These are phyloP conservation scores for Aurelia coerulea DNA, from an alignment of 30 jellyfish, hydroid and myxozoan genomes.

Conservation along the genomic window DNA sequence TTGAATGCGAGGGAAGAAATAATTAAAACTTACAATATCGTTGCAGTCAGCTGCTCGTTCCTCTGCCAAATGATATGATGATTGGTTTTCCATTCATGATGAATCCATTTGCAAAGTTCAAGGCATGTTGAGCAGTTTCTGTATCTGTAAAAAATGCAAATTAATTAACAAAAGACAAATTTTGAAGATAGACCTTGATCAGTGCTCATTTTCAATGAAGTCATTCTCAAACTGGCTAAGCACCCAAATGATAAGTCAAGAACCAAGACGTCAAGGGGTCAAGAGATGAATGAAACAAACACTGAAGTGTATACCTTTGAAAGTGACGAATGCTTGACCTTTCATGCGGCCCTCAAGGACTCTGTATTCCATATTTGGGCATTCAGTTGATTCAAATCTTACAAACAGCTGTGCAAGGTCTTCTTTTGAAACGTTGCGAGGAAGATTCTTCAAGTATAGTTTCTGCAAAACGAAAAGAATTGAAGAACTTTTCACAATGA, in stretches of 20 bases:
- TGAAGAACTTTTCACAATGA: no score
- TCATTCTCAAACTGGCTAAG: no score
- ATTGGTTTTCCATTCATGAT: slow-evolving; percentile 76
- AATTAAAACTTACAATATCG: not conserved
- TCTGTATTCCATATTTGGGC: slow-evolving; percentile 78
- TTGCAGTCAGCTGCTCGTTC: not conserved
- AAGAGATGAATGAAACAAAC: no score
- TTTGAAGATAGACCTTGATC: no score
- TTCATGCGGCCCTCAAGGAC: slow-evolving; percentile 81
- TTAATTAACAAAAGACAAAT: no score
- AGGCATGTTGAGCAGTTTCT: slow-evolving; percentile 62
- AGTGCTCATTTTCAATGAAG: no score
- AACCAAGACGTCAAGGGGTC: no score
- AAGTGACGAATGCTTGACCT: slow-evolving; percentile 90
- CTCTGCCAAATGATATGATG: slow-evolving; percentile 68
- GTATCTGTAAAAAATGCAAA: slow-evolving; percentile 24
- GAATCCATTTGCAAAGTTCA: slow-evolving; percentile 74
- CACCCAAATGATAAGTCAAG: no score
- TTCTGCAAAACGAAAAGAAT: slow-evolving; percentile 25
- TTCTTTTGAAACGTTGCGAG: slow-evolving; percentile 50
- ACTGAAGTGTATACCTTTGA: slow-evolving; percentile 54
- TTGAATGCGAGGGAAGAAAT: not conserved
- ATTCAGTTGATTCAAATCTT: slow-evolving; percentile 51
- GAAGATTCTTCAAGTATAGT: slow-evolving; percentile 72
- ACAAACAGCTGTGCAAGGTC: slow-evolving; percentile 82